These are phyloP conservation scores for Eolophus roseicapilla DNA, from an alignment of 2,113 vertebrate genomes.

Conservation along the genomic window DNA sequence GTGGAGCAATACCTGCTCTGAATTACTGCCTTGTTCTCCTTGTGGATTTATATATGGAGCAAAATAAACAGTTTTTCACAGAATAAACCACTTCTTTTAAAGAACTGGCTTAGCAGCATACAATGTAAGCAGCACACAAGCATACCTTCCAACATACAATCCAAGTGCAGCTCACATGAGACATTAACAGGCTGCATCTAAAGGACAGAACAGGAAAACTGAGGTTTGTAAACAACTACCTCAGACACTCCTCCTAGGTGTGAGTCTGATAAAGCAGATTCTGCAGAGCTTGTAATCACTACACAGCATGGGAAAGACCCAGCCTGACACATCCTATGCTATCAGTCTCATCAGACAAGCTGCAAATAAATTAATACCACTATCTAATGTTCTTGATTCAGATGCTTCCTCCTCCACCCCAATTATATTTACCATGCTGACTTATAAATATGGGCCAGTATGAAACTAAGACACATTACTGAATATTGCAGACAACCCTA, in stretches of 20 bases:
- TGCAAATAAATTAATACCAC: neutral
- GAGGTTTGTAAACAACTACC: neutral
- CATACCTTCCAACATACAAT: neutral
- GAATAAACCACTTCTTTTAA: neutral
- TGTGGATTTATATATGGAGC: neutral
- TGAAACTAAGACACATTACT: neutral
- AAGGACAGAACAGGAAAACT: neutral
- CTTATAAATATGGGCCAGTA: neutral
- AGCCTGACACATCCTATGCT: neutral
- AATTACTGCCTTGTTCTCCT: neutral
- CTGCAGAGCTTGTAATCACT: neutral
- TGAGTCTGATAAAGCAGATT: neutral
- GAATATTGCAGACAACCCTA: neutral
- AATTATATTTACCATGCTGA: neutral
- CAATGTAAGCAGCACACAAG: neutral
- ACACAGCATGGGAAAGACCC: rapidly evolving
- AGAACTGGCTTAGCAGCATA: neutral
- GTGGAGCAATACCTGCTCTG: neutral
- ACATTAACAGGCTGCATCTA: neutral
- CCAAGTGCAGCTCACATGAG: neutral
- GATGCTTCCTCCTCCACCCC: neutral
- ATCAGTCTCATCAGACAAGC: neutral
- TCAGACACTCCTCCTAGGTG: neutral
- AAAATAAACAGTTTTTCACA: neutral
- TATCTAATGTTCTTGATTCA: neutral